phyloP scores from a whole-genome alignment of 2,113 vertebrate genomes.

The Psilopsiagon aurifrons region DNA sequence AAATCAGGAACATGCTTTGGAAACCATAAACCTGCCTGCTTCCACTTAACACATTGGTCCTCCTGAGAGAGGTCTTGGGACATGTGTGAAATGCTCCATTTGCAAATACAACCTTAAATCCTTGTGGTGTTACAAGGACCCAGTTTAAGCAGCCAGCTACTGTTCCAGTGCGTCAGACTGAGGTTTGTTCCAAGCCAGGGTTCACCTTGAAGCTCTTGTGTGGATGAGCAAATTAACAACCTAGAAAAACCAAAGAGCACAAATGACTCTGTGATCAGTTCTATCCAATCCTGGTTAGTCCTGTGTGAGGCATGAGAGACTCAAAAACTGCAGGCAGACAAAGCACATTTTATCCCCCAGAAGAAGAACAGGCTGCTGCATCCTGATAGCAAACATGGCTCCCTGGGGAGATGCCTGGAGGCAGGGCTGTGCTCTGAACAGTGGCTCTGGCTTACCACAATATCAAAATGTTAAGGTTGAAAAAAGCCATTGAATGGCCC shows the following conservation, averaged over 20 bases:
- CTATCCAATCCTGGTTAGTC: neutral
- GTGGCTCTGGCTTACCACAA: neutral
- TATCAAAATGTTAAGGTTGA: neutral
- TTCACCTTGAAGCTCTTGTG: neutral
- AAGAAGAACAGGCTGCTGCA: neutral
- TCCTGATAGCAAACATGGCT: neutral
- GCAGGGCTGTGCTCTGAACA: neutral
- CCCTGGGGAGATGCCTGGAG: neutral
- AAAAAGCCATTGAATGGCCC: neutral
- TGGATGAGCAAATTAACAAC: neutral
- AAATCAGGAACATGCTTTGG: neutral
- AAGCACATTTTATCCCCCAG: neutral
- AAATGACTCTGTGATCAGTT: neutral
- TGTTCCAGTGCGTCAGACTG: neutral
- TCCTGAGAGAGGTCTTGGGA: neutral
- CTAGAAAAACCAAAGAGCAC: neutral
- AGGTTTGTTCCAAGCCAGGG: neutral
- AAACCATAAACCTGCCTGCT: neutral
- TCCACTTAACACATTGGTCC: neutral
- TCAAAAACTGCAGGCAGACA: neutral
- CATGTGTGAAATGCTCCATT: neutral
- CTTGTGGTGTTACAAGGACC: neutral
- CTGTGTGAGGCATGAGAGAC: rapidly evolving
- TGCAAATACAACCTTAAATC: neutral
- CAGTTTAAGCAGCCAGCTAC: neutral